phyloP scores from a whole-genome alignment of 2,113 vertebrate species.

The Eulemur macaco region DNA sequence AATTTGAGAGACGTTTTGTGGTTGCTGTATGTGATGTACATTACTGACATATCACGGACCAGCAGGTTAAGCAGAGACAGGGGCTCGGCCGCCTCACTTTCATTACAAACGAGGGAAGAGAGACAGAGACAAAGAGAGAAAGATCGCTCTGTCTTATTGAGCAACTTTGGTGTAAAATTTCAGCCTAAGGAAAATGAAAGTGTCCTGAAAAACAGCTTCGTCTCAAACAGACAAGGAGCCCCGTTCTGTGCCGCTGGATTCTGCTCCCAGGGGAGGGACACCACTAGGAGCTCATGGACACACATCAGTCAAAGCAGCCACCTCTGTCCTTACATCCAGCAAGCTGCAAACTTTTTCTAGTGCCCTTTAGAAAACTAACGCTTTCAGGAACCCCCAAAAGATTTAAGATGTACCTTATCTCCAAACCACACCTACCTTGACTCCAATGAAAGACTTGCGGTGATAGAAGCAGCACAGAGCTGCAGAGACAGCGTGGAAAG shows the following conservation, averaged over 20 bases:
- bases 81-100: background rate
- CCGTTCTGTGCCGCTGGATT: background rate
- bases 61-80: background rate
- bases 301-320: background rate
- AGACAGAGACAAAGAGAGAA: background rate
- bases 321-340: background rate
- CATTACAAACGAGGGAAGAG: background rate
- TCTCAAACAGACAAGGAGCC: background rate
- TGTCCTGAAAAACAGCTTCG: background rate
- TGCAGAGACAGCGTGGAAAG: constrained; percentile 89
- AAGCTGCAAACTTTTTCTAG: constrained; percentile 17
- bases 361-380: background rate
- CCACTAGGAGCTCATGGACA: background rate
- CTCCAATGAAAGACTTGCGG: constrained; percentile 90
- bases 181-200: background rate
- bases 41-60: background rate
- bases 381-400: background rate
- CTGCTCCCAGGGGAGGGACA: background rate
- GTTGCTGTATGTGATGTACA: background rate
- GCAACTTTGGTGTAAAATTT: background rate
- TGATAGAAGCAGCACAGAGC: constrained; percentile 97
- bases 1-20: background rate
- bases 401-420: background rate
- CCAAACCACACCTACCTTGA: constrained; percentile 89
- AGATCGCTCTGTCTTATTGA: background rate